phyloP scores from a whole-genome alignment of 2,888 invertebrate genomes.

The Spicauda simplicius region DNA sequence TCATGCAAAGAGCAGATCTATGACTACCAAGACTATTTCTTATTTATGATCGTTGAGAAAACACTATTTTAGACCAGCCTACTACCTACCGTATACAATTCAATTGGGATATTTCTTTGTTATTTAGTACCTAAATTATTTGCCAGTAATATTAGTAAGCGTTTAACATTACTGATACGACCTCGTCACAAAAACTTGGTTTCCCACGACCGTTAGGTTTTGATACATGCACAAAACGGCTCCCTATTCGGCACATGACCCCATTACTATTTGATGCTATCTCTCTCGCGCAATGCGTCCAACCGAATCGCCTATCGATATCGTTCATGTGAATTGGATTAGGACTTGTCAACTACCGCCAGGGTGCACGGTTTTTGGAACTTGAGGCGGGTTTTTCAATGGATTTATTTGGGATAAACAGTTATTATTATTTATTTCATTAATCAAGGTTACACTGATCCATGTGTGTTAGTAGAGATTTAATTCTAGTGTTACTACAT shows the following conservation, averaged over 20 bases:
- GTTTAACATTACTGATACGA: constrained; percentile 17
- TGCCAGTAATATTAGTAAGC: constrained; percentile 2
- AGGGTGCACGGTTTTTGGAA: no score
- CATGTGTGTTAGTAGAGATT: no score
- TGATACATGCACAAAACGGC: constrained; percentile 31
- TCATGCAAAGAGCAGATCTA: no score
- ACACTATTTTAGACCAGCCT: no score
- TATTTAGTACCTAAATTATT: background rate
- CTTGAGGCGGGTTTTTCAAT: no score
- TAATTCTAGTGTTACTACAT: no score
- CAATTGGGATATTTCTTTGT: background rate
- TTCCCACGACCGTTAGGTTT: constrained; percentile 35
- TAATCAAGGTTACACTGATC: no score
- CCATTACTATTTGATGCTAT: constrained; percentile 22
- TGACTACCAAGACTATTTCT: no score
- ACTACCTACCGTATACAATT: no score
- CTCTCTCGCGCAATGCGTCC: constrained; percentile 21
- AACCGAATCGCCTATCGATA: constrained; percentile 14
- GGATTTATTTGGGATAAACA: no score
- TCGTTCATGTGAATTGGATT: constrained; percentile 1
- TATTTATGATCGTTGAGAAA: no score
- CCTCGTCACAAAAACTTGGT: constrained; percentile 28
- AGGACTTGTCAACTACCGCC: background rate
- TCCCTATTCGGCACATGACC: constrained; percentile 33
- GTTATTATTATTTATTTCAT: no score